Conservation (phyloP, 2,888 invertebrate species). For the Drosophila helvetica region DNA sequence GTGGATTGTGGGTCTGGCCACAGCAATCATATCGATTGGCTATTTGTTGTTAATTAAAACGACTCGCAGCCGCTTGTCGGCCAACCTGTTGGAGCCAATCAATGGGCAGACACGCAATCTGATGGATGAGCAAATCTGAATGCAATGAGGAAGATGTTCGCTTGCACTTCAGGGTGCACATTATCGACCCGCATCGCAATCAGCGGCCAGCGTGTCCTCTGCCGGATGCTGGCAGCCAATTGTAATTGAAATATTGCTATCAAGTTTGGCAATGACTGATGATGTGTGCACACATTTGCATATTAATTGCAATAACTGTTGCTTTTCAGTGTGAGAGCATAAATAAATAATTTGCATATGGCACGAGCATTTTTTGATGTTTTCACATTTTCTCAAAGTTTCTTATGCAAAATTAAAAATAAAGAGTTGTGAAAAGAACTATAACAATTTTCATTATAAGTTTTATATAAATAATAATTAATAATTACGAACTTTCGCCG, state of each 20-base stretch:
- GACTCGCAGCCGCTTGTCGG: slow-evolving; percentile 19
- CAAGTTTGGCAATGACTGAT: slow-evolving; percentile 48
- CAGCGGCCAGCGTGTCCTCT: slow-evolving; percentile 37
- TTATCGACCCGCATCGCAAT: slow-evolving; percentile 34
- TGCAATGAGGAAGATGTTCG: slow-evolving; percentile 71
- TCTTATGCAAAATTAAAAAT: neutral
- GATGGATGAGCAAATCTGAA: slow-evolving; percentile 35
- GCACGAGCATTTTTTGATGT: too few relatives aligned
- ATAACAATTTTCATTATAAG: neutral
- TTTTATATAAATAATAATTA: neutral
- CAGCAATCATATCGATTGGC: neutral
- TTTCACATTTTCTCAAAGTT: neutral
- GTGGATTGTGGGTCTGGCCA: neutral
- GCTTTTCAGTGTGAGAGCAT: slow-evolving; percentile 15
- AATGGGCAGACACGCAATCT: slow-evolving; percentile 35
- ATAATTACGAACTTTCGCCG: slow-evolving; percentile 24
- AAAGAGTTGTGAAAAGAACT: neutral
- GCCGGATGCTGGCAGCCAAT: slow-evolving; percentile 63
- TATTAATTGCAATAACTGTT: slow-evolving; percentile 60
- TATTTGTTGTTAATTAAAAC: slow-evolving; percentile 38
- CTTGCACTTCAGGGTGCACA: slow-evolving; percentile 36
- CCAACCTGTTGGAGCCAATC: slow-evolving; percentile 21
- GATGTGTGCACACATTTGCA: slow-evolving; percentile 56
- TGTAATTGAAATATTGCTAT: slow-evolving; percentile 57
- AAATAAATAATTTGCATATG: slow-evolving; percentile 11